Evolutionary conservation across 1,140 invertebrate species (phyloP).

Genomic region (Portunus trituberculatus): DNA sequence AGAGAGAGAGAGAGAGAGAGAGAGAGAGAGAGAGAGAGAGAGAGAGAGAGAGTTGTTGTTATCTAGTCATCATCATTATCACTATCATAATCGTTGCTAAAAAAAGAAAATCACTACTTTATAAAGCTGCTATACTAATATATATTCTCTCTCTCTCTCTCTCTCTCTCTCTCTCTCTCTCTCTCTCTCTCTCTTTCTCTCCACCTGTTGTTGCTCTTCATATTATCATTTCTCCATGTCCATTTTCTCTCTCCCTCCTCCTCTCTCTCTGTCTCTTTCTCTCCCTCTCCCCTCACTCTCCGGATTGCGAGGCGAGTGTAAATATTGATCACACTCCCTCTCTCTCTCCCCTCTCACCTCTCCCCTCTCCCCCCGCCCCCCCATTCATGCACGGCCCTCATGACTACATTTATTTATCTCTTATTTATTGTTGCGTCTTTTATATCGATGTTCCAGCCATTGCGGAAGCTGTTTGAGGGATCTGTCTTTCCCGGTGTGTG

Average conservation of each 20-base stretch:
- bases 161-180: background rate
- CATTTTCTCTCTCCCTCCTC: background rate
- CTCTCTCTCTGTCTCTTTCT: slow-evolving; percentile 41
- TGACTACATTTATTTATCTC: background rate
- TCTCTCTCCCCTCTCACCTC: background rate
- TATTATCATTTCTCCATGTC: background rate
- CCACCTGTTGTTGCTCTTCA: background rate
- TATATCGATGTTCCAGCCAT: too few relatives aligned
- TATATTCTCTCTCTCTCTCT: background rate
- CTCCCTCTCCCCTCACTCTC: background rate
- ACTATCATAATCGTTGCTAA: too few relatives aligned
- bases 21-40: too few relatives aligned
- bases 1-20: too few relatives aligned
- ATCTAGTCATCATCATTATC: too few relatives aligned
- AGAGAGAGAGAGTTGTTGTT: too few relatives aligned
- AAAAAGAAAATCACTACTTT: too few relatives aligned
- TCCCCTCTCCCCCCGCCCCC: background rate
- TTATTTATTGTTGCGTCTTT: background rate
- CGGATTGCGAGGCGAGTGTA: too few relatives aligned
- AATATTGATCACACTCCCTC: background rate
- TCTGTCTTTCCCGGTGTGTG: background rate
- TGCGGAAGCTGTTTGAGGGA: too few relatives aligned
- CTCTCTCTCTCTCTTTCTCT: background rate
- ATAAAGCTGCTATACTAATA: too few relatives aligned
- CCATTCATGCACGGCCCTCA: background rate